Percentiles rank a stretch among this genome's conserved stretches.
Conservation (phyloP, 1,140 invertebrate species). For the Procambarus virginalis region DNA sequence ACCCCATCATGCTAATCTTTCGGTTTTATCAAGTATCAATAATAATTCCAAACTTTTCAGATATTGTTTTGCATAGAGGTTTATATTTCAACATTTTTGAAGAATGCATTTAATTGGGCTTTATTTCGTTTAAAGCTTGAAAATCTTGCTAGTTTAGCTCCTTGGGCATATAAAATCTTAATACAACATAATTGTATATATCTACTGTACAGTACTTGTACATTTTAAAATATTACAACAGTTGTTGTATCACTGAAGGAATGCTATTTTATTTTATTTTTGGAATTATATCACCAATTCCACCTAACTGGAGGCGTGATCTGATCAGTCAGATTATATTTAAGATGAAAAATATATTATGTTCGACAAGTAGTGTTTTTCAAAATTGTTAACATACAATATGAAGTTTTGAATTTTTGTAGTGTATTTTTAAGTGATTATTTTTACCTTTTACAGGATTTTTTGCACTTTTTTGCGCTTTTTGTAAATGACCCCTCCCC, state of each 20-base stretch:
- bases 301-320: neutral
- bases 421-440: neutral
- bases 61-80: neutral
- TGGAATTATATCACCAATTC: neutral
- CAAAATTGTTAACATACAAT: neutral
- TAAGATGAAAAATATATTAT: neutral
- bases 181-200: neutral
- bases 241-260: neutral
- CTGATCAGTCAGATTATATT: neutral
- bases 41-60: slow-evolving; percentile 4
- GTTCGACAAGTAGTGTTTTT: neutral
- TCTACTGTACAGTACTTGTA: neutral
- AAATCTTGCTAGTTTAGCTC: neutral
- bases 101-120: neutral
- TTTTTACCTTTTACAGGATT: slow-evolving; percentile 24
- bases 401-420: neutral
- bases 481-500: slow-evolving; percentile 23
- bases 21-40: neutral
- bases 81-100: neutral
- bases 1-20: neutral
- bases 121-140: neutral
- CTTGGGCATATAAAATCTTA: neutral
- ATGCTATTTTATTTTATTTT: neutral
- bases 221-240: neutral
- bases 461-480: slow-evolving; percentile 47